Base-by-base conservation (phyloP, 1,140 invertebrate species). In the Phthorimaea operculella region DNA sequence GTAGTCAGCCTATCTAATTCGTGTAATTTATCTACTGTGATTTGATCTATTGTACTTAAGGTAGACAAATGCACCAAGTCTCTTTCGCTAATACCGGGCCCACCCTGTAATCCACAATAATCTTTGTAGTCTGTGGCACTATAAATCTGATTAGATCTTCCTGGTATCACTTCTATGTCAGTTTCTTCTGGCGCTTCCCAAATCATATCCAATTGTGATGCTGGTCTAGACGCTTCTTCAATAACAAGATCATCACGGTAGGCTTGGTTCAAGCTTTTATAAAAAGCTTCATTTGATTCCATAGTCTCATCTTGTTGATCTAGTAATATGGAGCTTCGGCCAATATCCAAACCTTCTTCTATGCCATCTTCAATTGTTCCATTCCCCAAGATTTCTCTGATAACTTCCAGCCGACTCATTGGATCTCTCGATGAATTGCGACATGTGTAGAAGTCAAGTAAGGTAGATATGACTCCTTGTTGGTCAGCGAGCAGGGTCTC, bases 261-360 rank as follows among this genome's bases (percentile, higher is more conserved):
- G 17, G 93, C 93, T 73, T 93, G 92, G 81, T 96, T 96, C 15
- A 96, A 87, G 74, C 92, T 95, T 62, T 93, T 89, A 77, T 96
- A 96, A 84, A 96, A 96, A 10, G 92, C 93, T 83, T 96, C 94
- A 73, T 94, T 92, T 4, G 93, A 92, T 84, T 96, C 94, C 72
- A 82, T 81, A 17, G 71, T 64, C 68, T 87, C 83, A 48, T 86
- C 82, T 66, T 79, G 80, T 21, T 72, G 59, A 58, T 79, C 77
- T 58, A 83, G 61, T 53, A 84, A 63, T 50, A 74, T 70, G 52
- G 72, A 72, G 59, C 67, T 76, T 52, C 79, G 57, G 51, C 78
- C 76, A 52, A 86, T 87, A 70, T 90, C 88, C 14, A 89, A 77
- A 9, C 88, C 88, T 76, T 90, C 88, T 75, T 90, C 88, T 17